Evolutionary conservation across 92 coral and sea anemone species (phyloP), one percentile per base, ranked within the genome.

Genomic region (Palythoa caribaeorum): DNA sequence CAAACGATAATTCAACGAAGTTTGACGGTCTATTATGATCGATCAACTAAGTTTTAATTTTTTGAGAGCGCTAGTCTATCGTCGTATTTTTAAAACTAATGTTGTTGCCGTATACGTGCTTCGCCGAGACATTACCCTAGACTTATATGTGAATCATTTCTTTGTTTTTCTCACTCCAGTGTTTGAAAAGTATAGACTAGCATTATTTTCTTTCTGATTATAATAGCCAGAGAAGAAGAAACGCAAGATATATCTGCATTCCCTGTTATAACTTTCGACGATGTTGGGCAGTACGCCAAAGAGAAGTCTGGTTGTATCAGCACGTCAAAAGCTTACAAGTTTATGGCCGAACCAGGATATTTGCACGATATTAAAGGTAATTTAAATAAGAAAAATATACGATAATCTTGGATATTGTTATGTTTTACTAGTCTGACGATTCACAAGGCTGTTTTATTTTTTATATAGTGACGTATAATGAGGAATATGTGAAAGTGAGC

Each of bases 291-390:
- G 28, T 28, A 28, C 28, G 28, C 28, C 28, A 28, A 28, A 28
- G 0, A 28, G 28, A 28, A 28, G 28, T 28, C 0, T 28, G 28
- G 28, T 28, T 28, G 28, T 28, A 28, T 28, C 28, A 28, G 60
- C 74, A 88, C 74, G 6, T 9, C 60, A 44, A 80, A 90, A 39
- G 90, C 93, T 1, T 90, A 87, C 84, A 90, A 90, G 90, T 87
- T 84, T 55, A 87, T 87, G 28, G 90, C 93, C 17, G 90, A 87
- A 57, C 28, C 28, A 28, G 28, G 28, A 28, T 28, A 28, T 0
- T 28, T 28, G 28, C 28, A 28, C 28, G 28, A 85, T 20, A 57
- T 71, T 11, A 81, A 88, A 81, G 87, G 87, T 88, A 47, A 50
- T 53, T 62, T 38, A 28, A 28, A 28, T 28, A 28, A 28, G 28